phyloP scores from a whole-genome alignment of 1,140 invertebrate genomes.

The Atta cephalotes region DNA sequence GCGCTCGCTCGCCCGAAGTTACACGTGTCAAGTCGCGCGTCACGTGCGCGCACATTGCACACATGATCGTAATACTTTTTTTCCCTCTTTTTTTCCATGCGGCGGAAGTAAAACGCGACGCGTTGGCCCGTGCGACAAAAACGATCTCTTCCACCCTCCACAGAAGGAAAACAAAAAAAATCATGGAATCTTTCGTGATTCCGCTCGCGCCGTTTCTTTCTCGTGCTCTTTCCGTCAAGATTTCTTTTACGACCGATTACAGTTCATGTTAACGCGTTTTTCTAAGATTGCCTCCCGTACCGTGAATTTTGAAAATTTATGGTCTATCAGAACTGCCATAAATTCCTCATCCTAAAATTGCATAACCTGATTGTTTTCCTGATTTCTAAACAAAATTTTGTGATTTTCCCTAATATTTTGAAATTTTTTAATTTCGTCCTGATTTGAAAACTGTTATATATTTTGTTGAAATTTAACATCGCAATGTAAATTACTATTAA shows the following conservation, averaged over 20 bases:
- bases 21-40: constrained; percentile 65
- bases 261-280: neutral
- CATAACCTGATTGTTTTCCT: too few relatives aligned
- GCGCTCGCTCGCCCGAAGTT: constrained; percentile 55
- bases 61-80: constrained; percentile 31
- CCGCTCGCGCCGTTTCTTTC: neutral
- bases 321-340: too few relatives aligned
- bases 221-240: neutral
- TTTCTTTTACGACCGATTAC: constrained; percentile 6
- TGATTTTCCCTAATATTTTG: too few relatives aligned
- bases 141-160: neutral
- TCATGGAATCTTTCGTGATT: constrained; percentile 12
- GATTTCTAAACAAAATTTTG: too few relatives aligned
- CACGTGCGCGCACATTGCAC: neutral
- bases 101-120: constrained; percentile 5
- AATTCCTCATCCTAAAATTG: too few relatives aligned
- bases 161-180: neutral
- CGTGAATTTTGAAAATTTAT: too few relatives aligned
- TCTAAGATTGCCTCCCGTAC: too few relatives aligned
- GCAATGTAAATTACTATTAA: too few relatives aligned
- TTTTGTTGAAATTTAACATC: too few relatives aligned
- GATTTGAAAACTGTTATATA: too few relatives aligned
- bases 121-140: neutral
- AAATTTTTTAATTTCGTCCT: too few relatives aligned
- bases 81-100: neutral